Evolutionary conservation across 2,888 invertebrate species (phyloP), one percentile per base, ranked within the genome.

Genomic region (Ectemnius lituratus): DNA sequence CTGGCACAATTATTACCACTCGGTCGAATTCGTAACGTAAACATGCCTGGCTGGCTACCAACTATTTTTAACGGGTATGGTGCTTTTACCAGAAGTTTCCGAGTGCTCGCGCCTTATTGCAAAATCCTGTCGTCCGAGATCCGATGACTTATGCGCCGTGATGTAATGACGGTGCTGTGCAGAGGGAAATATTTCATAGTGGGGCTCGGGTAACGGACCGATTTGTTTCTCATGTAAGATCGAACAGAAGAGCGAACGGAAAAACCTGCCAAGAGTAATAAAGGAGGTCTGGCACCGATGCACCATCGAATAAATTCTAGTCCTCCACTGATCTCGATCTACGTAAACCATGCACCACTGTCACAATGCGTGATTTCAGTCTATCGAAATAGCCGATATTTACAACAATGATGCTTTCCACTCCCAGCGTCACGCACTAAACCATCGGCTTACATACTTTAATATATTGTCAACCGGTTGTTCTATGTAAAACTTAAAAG

Each of bases 41-140:
- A 77, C 67, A 66, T 20, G 16, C 4, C 4, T 70, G 72, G 65
- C 69, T 28, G 6, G 4, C 61, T 14, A 65, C 74, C 77, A 75
- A 68, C 56, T 67, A 57, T 65, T 67, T 64, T 68, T 69, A 68
- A 63, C 60, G 47, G 37, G 52, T 52, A 52, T 52, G 52, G 52
- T 52, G 52, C n/a, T 52, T 52, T 52, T 52, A 37, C 37, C 52
- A 52, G 52, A 16, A 52, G 6, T 52, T 14, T 14, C n/a, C 2
- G 23, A 49, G 18, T 14, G 52, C 52, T 8, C 52, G 18, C 14
- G 5, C 52, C 37, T 8, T 6, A 37, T 37, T 37, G 37, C 37
- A 37, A 37, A 37, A 37, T 37, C 37, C 37, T 37, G 37, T 6
- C 37, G 37, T 0, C 37, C 37, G 37, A 37, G 37, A 37, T 37